Evolutionary conservation across 1,140 invertebrate species (phyloP), one percentile per base, ranked within the genome.

Genomic region (Ceratina australensis): DNA sequence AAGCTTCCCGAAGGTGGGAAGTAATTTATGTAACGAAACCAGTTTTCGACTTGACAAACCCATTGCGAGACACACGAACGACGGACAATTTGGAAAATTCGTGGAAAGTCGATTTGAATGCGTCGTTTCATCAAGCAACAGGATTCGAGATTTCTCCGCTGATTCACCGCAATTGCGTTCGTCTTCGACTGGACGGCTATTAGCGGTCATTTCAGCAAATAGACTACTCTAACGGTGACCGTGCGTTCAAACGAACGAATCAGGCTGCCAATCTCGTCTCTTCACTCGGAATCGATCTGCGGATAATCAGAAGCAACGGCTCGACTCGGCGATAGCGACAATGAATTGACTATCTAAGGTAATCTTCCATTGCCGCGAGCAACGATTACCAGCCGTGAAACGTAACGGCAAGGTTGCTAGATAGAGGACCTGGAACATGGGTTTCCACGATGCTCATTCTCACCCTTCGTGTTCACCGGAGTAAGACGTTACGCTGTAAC

Each of bases 361-460:
- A 57, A 69, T 69, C 52, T 57, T 57, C 52, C 26, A 57, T 57
- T 69, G 67, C 28, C 67, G 33, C 15, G n/a, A 69, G 67, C 52
- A 22, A 57, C 50, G 26, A 68, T 68, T 68, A 54, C 24, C 18
- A 18, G 22, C 22, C 12, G 22, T 26, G 64, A 66, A 15, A 66
- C 64, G 16, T 42, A 42, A 42, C 33, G 33, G 33, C 33, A 42
- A 42, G 33, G 33, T 42, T 42, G 33, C 33, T 42, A 5, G 33
- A 42, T 42, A 10, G 33, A 42, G 33, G 10, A 42, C 5, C 33
- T 42, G n/a, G n/a, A n/a, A n/a, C n/a, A n/a, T n/a, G 33, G 33
- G 3, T 42, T 42, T 42, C 33, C 33, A 42, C 33, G 33, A 42
- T 42, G 5, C 10, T 42, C 33, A 10, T 42, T 42, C 33, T 42